Percentiles rank a stretch among this genome's conserved stretches.
Evolutionary conservation across 1,140 invertebrate genomes (phyloP).

Genomic region (Panulirus ornatus): DNA sequence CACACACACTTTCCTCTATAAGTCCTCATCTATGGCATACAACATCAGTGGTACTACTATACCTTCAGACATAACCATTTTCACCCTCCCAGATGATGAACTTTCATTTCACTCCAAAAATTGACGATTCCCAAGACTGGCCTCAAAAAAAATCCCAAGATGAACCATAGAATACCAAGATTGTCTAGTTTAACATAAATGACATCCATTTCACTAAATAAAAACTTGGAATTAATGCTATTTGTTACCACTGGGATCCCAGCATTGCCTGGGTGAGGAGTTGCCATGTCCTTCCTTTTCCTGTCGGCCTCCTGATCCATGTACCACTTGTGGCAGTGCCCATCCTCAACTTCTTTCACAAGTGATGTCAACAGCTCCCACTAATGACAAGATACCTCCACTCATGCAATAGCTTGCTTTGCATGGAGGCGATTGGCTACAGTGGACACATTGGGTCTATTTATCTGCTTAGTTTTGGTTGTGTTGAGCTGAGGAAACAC

Average conservation of each 20-base stretch:
- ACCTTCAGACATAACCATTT: too few relatives aligned
- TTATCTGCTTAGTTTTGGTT: neutral
- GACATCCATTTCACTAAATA: neutral
- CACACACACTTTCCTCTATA: too few relatives aligned
- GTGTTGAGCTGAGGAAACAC: neutral
- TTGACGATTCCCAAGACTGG: constrained; percentile 1
- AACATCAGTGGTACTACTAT: too few relatives aligned
- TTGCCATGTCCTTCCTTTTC: neutral
- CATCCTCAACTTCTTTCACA: neutral
- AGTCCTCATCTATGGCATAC: too few relatives aligned
- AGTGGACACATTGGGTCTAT: neutral
- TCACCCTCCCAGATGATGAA: too few relatives aligned
- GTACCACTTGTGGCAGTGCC: neutral
- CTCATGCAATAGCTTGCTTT: constrained; percentile 13
- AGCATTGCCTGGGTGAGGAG: neutral
- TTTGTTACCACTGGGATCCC: too few relatives aligned
- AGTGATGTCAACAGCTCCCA: neutral
- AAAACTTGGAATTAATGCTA: neutral
- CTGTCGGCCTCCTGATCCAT: neutral
- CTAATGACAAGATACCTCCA: too few relatives aligned
- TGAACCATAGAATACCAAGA: neutral
- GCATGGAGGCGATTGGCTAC: neutral
- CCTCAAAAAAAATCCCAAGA: constrained; percentile 14
- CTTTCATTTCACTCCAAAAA: too few relatives aligned
- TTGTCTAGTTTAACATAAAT: neutral